phyloP scores from a whole-genome alignment of 1,140 invertebrate genomes.

The Hermetia illucens region DNA sequence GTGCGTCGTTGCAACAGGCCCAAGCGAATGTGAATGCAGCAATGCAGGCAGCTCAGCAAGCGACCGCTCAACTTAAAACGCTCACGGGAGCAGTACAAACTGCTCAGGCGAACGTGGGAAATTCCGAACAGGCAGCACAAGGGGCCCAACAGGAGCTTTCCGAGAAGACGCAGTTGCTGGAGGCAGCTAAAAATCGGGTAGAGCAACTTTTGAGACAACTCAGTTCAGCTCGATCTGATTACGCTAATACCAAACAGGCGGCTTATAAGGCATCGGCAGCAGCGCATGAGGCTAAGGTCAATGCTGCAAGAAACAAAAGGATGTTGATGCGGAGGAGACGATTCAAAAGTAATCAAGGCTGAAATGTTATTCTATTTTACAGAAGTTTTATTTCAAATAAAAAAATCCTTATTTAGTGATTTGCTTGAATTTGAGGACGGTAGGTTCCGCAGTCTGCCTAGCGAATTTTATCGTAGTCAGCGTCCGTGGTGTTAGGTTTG shows the following conservation, averaged over 20 bases:
- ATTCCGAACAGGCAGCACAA: constrained; percentile 40
- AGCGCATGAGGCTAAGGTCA: constrained; percentile 41
- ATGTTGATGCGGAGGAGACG: no score
- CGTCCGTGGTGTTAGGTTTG: no score
- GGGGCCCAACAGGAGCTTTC: constrained; percentile 40
- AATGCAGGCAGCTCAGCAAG: constrained; percentile 37
- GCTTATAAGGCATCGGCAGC: constrained; percentile 44
- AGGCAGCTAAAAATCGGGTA: constrained; percentile 43
- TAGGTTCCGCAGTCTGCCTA: no score
- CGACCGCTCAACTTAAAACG: constrained; percentile 33
- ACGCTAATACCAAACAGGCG: constrained; percentile 44
- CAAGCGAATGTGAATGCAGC: constrained; percentile 43
- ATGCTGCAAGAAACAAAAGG: no score
- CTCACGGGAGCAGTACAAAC: constrained; percentile 33
- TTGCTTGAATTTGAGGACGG: no score
- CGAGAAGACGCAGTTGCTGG: constrained; percentile 46
- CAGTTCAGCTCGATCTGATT: constrained; percentile 38
- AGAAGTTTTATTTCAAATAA: no score
- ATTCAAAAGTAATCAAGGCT: no score
- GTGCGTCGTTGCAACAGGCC: constrained; percentile 38
- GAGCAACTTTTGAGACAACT: constrained; percentile 41
- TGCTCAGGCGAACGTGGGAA: constrained; percentile 37
- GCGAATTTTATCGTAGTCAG: no score
- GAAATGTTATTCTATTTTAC: no score
- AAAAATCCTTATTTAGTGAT: no score